These are phyloP conservation scores for Chloroceryle amazona DNA, from an alignment of 2,797 vertebrate species.

Conservation along the genomic window DNA sequence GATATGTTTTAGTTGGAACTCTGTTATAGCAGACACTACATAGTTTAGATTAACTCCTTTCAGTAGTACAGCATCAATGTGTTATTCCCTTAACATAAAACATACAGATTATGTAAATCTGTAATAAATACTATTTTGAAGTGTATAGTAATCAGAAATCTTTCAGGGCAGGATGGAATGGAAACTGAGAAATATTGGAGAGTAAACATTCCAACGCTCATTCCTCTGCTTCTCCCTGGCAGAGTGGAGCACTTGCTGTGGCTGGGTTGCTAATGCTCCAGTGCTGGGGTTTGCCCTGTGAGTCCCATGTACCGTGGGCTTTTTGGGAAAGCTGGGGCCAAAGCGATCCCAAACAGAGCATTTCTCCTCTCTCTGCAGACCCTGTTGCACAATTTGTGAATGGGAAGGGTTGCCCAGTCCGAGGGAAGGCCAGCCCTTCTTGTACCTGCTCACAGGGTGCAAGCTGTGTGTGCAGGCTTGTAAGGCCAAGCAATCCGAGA, in stretches of 20 bases:
- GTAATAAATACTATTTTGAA: conserved; percentile 77
- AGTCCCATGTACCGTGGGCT: neutral
- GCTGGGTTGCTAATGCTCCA: neutral
- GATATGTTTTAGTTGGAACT: conserved; percentile 46
- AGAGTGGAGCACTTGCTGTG: neutral
- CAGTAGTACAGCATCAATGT: conserved; percentile 52
- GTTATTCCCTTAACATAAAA: conserved; percentile 72
- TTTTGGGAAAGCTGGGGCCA: neutral
- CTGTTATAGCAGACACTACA: conserved; percentile 60
- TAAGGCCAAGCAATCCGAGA: neutral
- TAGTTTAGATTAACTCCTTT: conserved; percentile 65
- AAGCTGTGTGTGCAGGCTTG: neutral
- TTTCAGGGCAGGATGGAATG: conserved; percentile 73
- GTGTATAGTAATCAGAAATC: conserved; percentile 78
- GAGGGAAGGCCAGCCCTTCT: neutral
- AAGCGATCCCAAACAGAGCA: neutral
- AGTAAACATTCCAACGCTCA: conserved; percentile 71
- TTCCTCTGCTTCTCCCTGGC: conserved; percentile 63
- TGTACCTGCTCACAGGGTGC: neutral
- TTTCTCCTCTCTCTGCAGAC: neutral
- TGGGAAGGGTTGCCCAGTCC: neutral
- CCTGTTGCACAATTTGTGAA: neutral
- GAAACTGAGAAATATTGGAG: conserved; percentile 71
- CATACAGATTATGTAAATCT: conserved; percentile 75
- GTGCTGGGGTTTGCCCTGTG: neutral